Evolutionary conservation across 2,888 invertebrate genomes (phyloP).

Genomic region (Achlya flavicornis): DNA sequence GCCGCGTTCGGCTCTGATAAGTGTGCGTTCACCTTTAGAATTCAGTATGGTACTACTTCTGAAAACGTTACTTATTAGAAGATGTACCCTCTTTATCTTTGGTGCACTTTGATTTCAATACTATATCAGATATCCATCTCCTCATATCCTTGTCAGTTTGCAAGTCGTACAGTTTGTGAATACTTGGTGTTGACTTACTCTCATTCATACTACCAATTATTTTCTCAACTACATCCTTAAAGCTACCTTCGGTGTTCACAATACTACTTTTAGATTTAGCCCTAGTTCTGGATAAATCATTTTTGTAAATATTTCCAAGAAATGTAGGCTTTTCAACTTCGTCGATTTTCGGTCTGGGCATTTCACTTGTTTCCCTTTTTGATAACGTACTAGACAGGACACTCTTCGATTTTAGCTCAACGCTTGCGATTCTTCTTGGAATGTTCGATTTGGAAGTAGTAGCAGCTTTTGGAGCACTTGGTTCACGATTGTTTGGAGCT

Average conservation of each 20-base stretch:
- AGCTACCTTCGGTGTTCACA: conserved; percentile 18
- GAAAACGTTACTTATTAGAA: background rate
- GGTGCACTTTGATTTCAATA: conserved; percentile 2
- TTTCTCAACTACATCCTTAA: conserved; percentile 23
- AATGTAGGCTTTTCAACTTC: conserved; percentile 22
- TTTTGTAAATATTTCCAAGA: conserved; percentile 31
- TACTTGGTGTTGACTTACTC: conserved; percentile 27
- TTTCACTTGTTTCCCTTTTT: background rate
- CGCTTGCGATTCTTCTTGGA: background rate
- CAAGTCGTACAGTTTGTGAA: conserved; percentile 17
- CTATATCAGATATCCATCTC: conserved; percentile 16
- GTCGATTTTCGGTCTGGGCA: background rate
- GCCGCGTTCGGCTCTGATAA: too few relatives aligned
- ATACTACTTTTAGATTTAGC: conserved; percentile 20
- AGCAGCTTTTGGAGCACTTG: background rate
- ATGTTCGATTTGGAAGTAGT: background rate
- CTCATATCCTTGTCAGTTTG: conserved; percentile 12
- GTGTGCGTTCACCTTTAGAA: too few relatives aligned
- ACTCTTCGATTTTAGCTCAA: background rate
- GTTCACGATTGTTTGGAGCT: background rate
- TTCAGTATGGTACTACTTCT: background rate
- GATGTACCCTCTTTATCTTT: background rate
- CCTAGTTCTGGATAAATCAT: conserved; percentile 14
- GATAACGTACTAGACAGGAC: background rate
- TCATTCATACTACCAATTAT: conserved; percentile 24